phyloP scores from a whole-genome alignment of 2,888 invertebrate genomes.

The Dicyrtomina minuta region DNA sequence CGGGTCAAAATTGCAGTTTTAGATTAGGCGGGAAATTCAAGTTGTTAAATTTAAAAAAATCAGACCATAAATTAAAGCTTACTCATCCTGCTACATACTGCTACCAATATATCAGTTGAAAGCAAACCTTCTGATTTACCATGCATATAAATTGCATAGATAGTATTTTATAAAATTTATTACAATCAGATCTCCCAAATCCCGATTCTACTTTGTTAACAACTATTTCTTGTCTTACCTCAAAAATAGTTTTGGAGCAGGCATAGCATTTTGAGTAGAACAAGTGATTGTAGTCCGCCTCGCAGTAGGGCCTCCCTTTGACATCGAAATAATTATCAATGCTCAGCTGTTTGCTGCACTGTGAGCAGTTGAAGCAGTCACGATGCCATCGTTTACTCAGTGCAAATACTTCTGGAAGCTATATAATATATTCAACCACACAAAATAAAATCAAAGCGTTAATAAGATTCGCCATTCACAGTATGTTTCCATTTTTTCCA shows the following conservation, averaged over 20 bases:
- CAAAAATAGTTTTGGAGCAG: slow-evolving; percentile 47
- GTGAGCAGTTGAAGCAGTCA: slow-evolving; percentile 47
- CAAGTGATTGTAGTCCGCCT: slow-evolving; percentile 46
- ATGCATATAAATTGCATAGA: no score
- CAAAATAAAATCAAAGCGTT: background rate
- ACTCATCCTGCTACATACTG: no score
- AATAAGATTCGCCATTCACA: slow-evolving; percentile 3
- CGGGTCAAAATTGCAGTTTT: no score
- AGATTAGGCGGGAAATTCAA: no score
- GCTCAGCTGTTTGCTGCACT: slow-evolving; percentile 42
- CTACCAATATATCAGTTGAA: no score
- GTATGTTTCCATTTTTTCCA: no score
- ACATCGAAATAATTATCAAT: slow-evolving; percentile 43
- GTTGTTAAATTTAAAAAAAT: no score
- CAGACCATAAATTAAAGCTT: no score
- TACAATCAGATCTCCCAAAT: background rate
- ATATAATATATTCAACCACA: background rate
- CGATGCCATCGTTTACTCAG: slow-evolving; percentile 43
- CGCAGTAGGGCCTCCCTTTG: slow-evolving; percentile 46
- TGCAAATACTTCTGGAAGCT: slow-evolving; percentile 40
- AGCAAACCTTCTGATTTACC: no score
- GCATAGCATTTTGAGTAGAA: slow-evolving; percentile 46
- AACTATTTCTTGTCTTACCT: slow-evolving; percentile 36
- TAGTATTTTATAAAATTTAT: background rate
- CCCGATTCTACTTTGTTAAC: background rate